A percentile compares a stretch with the other conserved stretches of the same genome.
These are phyloP conservation scores for Scatophagus argus DNA, from an alignment of 2,113 vertebrate genomes.

Conservation along the genomic window DNA sequence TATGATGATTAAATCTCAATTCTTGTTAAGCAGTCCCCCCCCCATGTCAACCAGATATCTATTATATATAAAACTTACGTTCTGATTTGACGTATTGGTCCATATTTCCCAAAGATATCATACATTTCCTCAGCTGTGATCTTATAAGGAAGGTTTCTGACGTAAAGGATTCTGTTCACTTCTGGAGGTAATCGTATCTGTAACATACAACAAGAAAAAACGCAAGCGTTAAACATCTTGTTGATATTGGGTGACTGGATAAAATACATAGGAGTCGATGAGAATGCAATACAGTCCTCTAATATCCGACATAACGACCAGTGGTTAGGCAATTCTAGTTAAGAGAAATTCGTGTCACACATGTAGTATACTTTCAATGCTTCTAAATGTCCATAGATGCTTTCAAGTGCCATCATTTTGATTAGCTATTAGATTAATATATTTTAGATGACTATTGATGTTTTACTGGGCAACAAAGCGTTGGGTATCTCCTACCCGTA, in stretches of 20 bases:
- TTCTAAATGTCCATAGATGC: background rate
- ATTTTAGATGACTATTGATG: too few relatives aligned
- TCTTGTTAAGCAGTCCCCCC: background rate
- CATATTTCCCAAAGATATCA: slow-evolving; percentile 99
- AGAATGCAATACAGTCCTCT: too few relatives aligned
- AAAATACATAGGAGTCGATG: background rate
- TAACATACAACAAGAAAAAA: slow-evolving; percentile 20
- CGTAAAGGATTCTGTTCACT: slow-evolving; percentile 97
- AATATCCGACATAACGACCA: fast-evolving
- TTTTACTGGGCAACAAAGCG: background rate
- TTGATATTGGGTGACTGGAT: background rate
- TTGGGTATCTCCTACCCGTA: too few relatives aligned
- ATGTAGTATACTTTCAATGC: background rate
- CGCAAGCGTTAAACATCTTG: fast-evolving
- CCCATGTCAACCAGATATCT: background rate
- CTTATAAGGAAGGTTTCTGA: slow-evolving; percentile 97
- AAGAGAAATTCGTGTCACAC: background rate
- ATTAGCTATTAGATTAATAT: background rate
- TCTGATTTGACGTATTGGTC: slow-evolving; percentile 97
- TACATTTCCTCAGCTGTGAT: slow-evolving; percentile 99
- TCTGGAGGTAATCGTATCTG: slow-evolving; percentile 98
- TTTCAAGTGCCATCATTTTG: background rate
- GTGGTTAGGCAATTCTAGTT: background rate
- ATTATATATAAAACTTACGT: slow-evolving; percentile 88
- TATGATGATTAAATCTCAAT: background rate